phyloP scores from a whole-genome alignment of 2,113 vertebrate species.

The Bubalus kerabau region DNA sequence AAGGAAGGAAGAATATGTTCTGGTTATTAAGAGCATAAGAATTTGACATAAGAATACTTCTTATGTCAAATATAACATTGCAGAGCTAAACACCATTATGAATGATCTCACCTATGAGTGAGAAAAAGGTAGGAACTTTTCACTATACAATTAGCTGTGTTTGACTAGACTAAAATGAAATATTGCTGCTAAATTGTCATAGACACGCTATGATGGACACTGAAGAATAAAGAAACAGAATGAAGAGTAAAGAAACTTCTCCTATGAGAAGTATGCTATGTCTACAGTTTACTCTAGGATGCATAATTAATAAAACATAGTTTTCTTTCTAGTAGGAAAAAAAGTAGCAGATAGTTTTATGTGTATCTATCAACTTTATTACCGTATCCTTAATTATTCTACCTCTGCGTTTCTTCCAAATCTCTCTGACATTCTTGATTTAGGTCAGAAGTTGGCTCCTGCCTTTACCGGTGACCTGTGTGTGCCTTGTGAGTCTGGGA shows the following conservation, averaged over 20 bases:
- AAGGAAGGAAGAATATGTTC: not conserved
- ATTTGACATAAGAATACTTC: not conserved
- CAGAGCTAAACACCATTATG: not conserved
- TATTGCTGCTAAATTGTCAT: not conserved
- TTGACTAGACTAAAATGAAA: not conserved
- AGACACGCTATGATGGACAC: not conserved
- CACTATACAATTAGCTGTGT: not conserved
- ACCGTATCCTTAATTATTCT: not conserved
- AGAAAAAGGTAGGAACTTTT: not conserved
- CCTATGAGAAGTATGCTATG: not conserved
- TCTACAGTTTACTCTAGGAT: not conserved
- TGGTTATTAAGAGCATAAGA: not conserved
- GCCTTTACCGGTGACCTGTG: not conserved
- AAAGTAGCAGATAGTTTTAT: not conserved
- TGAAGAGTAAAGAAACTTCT: not conserved
- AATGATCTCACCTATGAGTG: not conserved
- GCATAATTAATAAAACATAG: not conserved
- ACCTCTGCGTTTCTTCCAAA: not conserved
- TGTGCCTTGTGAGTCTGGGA: not conserved
- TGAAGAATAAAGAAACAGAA: not conserved
- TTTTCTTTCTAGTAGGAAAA: not conserved
- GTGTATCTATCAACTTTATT: not conserved
- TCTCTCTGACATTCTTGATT: not conserved
- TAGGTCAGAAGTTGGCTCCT: not conserved
- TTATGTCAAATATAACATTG: not conserved